Percentiles rank a stretch among this genome's conserved stretches.
phyloP scores from a whole-genome alignment of 2,113 vertebrate species.

The Oryzias curvinotus region DNA sequence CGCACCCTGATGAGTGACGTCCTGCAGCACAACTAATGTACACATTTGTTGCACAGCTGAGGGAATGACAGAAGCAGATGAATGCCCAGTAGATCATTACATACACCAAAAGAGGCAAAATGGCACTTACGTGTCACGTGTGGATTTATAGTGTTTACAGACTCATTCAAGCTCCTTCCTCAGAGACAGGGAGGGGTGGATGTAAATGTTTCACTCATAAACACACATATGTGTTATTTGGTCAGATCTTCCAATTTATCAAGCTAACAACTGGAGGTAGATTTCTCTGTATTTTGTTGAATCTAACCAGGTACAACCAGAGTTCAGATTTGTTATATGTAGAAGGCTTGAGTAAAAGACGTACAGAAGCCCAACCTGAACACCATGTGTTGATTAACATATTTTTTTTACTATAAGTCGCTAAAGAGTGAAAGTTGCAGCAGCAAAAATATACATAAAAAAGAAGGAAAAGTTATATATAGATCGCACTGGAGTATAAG shows the following conservation, averaged over 20 bases:
- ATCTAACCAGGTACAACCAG: too few relatives aligned
- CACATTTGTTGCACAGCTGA: conserved; percentile 11
- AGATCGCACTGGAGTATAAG: too few relatives aligned
- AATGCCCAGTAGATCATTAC: conserved; percentile 24
- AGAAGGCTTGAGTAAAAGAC: too few relatives aligned
- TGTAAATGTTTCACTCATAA: conserved; percentile 36
- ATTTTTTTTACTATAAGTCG: too few relatives aligned
- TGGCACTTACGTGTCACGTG: conserved; percentile 18
- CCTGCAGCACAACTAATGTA: conserved; percentile 6
- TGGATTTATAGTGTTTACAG: conserved; percentile 41
- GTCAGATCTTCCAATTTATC: not conserved
- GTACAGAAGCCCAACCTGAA: too few relatives aligned
- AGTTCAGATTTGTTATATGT: too few relatives aligned
- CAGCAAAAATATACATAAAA: too few relatives aligned
- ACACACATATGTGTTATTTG: conserved; percentile 14
- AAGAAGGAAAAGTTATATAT: too few relatives aligned
- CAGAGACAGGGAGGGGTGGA: conserved; percentile 39
- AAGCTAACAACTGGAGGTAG: not conserved
- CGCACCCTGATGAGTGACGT: conserved; percentile 48
- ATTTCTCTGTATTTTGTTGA: too few relatives aligned
- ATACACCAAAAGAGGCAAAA: conserved; percentile 18
- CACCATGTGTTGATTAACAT: too few relatives aligned
- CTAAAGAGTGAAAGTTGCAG: too few relatives aligned
- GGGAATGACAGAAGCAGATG: conserved; percentile 1
- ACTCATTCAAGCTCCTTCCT: conserved; percentile 14